phyloP scores from a whole-genome alignment of 2,888 invertebrate genomes.

The Carpatolechia fugitivella region DNA sequence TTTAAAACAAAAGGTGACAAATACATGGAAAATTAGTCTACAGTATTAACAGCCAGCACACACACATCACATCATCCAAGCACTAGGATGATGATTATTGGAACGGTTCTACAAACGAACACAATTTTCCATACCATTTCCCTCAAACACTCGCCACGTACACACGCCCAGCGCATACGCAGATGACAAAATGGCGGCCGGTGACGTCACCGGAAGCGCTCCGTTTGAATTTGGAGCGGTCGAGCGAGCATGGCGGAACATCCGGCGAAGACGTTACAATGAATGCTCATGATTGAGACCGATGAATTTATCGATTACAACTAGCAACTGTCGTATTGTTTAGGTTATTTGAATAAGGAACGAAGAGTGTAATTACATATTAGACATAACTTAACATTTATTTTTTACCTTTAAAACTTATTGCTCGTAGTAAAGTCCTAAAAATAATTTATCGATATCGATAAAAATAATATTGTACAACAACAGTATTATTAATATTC shows the following conservation, averaged over 20 bases:
- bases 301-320: conserved; percentile 30
- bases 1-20: too few relatives aligned
- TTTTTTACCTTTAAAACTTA: too few relatives aligned
- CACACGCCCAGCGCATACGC: conserved; percentile 44
- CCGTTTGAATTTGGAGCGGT: conserved; percentile 79
- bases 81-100: too few relatives aligned
- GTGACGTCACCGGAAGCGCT: conserved; percentile 77
- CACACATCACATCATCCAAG: too few relatives aligned
- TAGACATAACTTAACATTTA: too few relatives aligned
- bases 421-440: too few relatives aligned
- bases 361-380: not conserved
- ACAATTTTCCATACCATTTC: not conserved
- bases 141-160: not conserved
- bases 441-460: too few relatives aligned
- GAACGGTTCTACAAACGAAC: too few relatives aligned
- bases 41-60: too few relatives aligned
- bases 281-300: conserved; percentile 55
- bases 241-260: conserved; percentile 78
- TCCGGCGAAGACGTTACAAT: conserved; percentile 78
- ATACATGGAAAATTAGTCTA: too few relatives aligned
- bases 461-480: too few relatives aligned
- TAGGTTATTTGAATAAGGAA: not conserved
- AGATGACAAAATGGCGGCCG: conserved; percentile 62
- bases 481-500: too few relatives aligned
- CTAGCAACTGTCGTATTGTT: conserved; percentile 19